Conservation (phyloP, 1,140 invertebrate genomes). For the Argopecten irradians region DNA sequence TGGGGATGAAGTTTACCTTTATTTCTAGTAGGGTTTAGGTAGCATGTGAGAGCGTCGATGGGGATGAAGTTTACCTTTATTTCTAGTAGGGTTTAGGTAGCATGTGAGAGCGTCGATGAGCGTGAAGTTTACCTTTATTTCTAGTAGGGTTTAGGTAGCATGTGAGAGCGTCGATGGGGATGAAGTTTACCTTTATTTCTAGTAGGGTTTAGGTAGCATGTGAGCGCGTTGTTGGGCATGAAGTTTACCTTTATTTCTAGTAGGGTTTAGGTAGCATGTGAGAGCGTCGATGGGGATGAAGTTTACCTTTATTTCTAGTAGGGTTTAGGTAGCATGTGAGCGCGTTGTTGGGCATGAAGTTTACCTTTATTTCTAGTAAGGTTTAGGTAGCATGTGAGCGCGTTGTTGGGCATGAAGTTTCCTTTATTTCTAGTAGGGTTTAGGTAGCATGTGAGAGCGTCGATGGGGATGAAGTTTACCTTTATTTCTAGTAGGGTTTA, state of each 20-base stretch:
- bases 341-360: conserved; percentile 90
- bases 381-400: conserved; percentile 93
- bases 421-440: conserved; percentile 76
- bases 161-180: conserved; percentile 83
- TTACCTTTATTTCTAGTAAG: conserved; percentile 74
- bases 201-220: not conserved
- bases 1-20: conserved; percentile 83
- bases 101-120: conserved; percentile 97
- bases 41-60: conserved; percentile 98
- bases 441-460: conserved; percentile 97
- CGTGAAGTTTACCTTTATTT: conserved; percentile 79
- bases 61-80: no score
- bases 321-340: conserved; percentile 89
- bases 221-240: not conserved
- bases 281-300: conserved; percentile 92
- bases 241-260: conserved; percentile 68
- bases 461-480: conserved; percentile 85
- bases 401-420: conserved; percentile 90
- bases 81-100: no score
- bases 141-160: not conserved
- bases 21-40: conserved; percentile 80
- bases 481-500: not conserved
- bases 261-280: conserved; percentile 88
- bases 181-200: not conserved
- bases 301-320: conserved; percentile 70